phyloP scores from a whole-genome alignment of 2,797 vertebrate genomes.

The Tangara arthus region DNA sequence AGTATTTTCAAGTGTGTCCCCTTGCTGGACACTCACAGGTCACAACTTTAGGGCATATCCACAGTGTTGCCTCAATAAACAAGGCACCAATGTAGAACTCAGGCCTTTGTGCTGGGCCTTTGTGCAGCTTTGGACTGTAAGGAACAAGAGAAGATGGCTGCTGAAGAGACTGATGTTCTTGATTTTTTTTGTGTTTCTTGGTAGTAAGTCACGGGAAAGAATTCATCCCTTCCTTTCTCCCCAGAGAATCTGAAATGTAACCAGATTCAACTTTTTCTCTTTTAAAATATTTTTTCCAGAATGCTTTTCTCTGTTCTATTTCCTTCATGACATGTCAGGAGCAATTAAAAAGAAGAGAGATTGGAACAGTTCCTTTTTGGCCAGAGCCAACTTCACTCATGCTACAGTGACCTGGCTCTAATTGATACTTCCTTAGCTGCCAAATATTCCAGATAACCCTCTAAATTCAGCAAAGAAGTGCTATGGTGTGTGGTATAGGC shows the following conservation, averaged over 20 bases:
- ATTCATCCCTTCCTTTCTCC: background rate
- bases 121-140: background rate
- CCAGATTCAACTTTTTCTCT: background rate
- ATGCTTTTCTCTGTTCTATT: constrained; percentile 4
- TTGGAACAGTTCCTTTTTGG: constrained; percentile 34
- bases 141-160: background rate
- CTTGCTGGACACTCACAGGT: background rate
- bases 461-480: background rate
- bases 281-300: background rate
- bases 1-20: background rate
- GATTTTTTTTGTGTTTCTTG: background rate
- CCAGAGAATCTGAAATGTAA: background rate
- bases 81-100: background rate
- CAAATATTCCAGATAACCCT: constrained; percentile 13
- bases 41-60: background rate
- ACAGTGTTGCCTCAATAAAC: background rate
- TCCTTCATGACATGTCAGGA: constrained; percentile 21
- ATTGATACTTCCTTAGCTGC: constrained; percentile 40
- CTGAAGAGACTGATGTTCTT: background rate
- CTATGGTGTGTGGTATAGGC: background rate
- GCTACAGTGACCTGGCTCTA: constrained; percentile 34
- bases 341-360: constrained; percentile 24
- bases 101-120: background rate
- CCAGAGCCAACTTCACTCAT: background rate
- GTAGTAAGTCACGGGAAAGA: background rate